Conservation (phyloP, 1,140 invertebrate genomes). For the Drosophila tristis region DNA sequence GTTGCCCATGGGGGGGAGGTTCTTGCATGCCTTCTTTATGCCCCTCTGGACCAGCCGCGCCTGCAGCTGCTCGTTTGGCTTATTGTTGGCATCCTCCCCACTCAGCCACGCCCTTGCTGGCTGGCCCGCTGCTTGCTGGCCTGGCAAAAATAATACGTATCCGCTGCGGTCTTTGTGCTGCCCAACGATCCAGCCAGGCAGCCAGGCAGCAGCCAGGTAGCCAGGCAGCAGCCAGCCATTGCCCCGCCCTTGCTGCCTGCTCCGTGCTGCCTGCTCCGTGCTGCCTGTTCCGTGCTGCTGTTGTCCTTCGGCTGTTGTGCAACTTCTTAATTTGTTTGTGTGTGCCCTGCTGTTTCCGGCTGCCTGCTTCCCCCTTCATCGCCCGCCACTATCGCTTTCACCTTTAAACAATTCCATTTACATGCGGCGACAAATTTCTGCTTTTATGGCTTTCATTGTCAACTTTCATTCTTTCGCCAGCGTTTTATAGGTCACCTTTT, state of each 20-base stretch:
- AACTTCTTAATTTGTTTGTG: conserved; percentile 78
- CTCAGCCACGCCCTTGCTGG: conserved; percentile 1
- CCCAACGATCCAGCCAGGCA: neutral
- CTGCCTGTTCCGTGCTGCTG: neutral
- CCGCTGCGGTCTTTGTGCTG: conserved; percentile 67
- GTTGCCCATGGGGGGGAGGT: too few relatives aligned
- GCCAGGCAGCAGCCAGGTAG: neutral
- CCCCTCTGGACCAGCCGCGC: neutral
- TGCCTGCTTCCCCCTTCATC: too few relatives aligned
- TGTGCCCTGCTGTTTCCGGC: conserved; percentile 44
- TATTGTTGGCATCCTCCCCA: conserved; percentile 47
- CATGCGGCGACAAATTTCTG: conserved; percentile 79
- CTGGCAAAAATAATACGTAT: conserved; percentile 74
- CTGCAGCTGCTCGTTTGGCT: conserved; percentile 56
- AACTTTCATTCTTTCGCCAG: conserved; percentile 50
- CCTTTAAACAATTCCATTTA: conserved; percentile 82
- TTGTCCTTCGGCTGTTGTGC: conserved; percentile 3
- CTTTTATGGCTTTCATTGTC: conserved; percentile 78
- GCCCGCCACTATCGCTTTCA: conserved; percentile 44
- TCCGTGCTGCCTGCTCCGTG: neutral
- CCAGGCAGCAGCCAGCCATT: neutral
- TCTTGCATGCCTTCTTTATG: too few relatives aligned
- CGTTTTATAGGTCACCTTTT: conserved; percentile 18
- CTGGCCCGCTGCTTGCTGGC: conserved; percentile 44
- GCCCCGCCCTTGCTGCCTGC: neutral